Evolutionary conservation across 2,888 invertebrate species (phyloP).

Genomic region (Amiota minor): DNA sequence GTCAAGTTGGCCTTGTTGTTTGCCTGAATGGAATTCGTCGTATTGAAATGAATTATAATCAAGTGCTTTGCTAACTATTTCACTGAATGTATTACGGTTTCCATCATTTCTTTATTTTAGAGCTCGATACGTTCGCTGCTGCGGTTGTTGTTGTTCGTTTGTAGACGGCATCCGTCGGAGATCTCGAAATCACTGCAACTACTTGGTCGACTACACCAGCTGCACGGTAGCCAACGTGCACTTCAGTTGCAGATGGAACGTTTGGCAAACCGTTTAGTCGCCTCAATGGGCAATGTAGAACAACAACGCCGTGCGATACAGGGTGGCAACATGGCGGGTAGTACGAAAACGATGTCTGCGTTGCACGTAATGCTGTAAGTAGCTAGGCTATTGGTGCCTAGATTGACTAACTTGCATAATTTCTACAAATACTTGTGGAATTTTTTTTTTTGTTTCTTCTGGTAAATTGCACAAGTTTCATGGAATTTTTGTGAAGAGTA

Average conservation of each 20-base stretch:
- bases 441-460: slow-evolving; percentile 39
- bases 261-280: slow-evolving; percentile 54
- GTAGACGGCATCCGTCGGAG: slow-evolving; percentile 30
- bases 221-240: slow-evolving; percentile 50
- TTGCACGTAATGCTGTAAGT: slow-evolving; percentile 62
- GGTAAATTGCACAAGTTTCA: slow-evolving; percentile 5
- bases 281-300: slow-evolving; percentile 43
- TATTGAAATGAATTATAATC: slow-evolving; percentile 9
- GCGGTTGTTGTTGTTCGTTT: slow-evolving; percentile 53
- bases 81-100: slow-evolving; percentile 16
- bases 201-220: slow-evolving; percentile 59
- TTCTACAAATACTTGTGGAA: slow-evolving; percentile 33
- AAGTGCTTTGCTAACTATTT: slow-evolving; percentile 17
- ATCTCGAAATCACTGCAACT: slow-evolving; percentile 54
- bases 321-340: slow-evolving; percentile 47
- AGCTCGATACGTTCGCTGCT: slow-evolving; percentile 57
- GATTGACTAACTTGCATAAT: slow-evolving; percentile 29
- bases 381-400: slow-evolving; percentile 14
- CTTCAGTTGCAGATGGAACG: slow-evolving; percentile 64
- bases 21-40: slow-evolving; percentile 30
- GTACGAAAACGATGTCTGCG: slow-evolving; percentile 42
- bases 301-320: slow-evolving; percentile 54
- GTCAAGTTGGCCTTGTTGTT: slow-evolving; percentile 38
- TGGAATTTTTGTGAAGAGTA: neutral
- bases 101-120: slow-evolving; percentile 40